Evolutionary conservation across 2,797 vertebrate genomes (phyloP), one percentile per base, ranked within the genome.

Genomic region (Eospalax fontanierii): DNA sequence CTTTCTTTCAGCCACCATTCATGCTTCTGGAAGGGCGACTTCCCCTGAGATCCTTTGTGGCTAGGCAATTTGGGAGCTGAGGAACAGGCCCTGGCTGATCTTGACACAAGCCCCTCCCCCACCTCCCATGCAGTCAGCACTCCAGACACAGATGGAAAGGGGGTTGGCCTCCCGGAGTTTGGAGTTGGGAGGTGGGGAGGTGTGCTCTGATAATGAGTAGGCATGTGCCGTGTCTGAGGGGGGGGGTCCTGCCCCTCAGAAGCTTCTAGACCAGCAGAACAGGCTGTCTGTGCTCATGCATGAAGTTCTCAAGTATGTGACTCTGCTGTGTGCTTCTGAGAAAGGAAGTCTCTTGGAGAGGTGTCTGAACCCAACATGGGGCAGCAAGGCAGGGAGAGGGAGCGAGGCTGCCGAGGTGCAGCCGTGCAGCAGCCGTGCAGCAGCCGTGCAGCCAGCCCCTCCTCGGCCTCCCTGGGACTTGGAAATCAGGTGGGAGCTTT

Each of bases 181-280:
- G 54, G 74, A 90, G 59, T 26, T 24, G 63, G 61, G 22, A 28
- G 26, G 40, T 43, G 11, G 70, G 2, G 18, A 14, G 57, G 18
- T 50, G n/a, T 0, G 5, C 40, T n/a, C 38, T 74, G 78, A 22
- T 38, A 7, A 15, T n/a, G 26, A 84, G 81, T 79, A 85, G 89
- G 65, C 33, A 46, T 80, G 8, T 50, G 22, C 28, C 65, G 22
- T 63, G 43, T 19, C 3, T 50, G 10, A 24, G 46, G 19, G 50
- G 43, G 21, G 30, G 24, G 71, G 68, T 92, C 85, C 86, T 63
- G 85, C 81, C 80, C 57, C 46, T 84, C 16, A 33, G 57, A 92
- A 76, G 24, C 87, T 87, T 88, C 15, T 84, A 92, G 85, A 71
- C 82, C 63, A 70, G 57, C 10, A 7, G 59, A 93, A 54, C 33